Percentiles rank a stretch among this genome's conserved stretches.
phyloP scores from a whole-genome alignment of 2,888 invertebrate species.

The Sesia bembeciformis region DNA sequence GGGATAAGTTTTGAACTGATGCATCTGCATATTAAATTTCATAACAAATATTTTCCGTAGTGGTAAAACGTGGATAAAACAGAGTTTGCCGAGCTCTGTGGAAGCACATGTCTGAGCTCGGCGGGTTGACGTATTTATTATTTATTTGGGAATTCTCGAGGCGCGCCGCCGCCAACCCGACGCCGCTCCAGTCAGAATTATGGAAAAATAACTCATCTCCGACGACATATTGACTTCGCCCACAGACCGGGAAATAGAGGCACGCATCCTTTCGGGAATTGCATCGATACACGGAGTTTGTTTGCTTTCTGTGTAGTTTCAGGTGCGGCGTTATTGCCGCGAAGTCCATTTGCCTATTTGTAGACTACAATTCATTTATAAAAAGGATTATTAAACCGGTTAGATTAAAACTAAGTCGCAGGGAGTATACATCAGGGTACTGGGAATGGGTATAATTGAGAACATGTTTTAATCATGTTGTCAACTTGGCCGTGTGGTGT shows the following conservation, averaged over 20 bases:
- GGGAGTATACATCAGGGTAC: no score
- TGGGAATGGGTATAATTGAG: no score
- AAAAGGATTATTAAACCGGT: background rate
- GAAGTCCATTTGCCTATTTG: conserved; percentile 4
- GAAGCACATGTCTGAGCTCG: conserved; percentile 19
- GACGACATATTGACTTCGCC: conserved; percentile 63
- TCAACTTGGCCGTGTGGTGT: no score
- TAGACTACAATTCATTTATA: conserved; percentile 3
- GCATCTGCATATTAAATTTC: conserved; percentile 37
- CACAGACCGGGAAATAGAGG: conserved; percentile 43
- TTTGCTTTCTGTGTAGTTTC: background rate
- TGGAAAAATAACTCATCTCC: conserved; percentile 68
- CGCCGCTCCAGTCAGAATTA: conserved; percentile 28
- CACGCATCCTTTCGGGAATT: conserved; percentile 54
- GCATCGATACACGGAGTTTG: conserved; percentile 33
- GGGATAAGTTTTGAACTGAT: no score
- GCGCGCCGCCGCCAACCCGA: conserved; percentile 20
- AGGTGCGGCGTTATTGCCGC: conserved; percentile 2
- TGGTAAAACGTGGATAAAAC: conserved; percentile 14
- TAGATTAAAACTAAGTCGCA: no score
- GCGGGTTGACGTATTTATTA: conserved; percentile 63
- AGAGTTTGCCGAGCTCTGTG: conserved; percentile 26
- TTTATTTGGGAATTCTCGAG: conserved; percentile 67
- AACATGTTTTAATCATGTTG: no score
- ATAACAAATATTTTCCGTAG: conserved; percentile 23